Evolutionary conservation across 64 coral and sea anemone genomes (phyloP).

Genomic region (Dendrophyllia cribrosa): DNA sequence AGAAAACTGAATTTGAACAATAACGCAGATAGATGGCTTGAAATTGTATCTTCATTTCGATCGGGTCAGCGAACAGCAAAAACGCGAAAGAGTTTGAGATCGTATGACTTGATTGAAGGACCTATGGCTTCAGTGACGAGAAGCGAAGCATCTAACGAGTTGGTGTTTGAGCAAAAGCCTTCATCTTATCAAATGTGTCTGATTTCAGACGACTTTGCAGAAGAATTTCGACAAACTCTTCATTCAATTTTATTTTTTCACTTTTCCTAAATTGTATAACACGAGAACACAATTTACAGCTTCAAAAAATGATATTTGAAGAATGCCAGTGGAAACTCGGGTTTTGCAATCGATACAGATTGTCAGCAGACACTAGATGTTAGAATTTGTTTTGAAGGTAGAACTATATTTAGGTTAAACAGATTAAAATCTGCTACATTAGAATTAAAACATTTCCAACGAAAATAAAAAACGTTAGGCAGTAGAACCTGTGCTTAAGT

Average conservation of each 20-base stretch:
- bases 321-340: no score
- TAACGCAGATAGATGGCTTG: constrained; percentile 1
- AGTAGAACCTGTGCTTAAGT: no score
- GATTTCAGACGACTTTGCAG: constrained; percentile 68
- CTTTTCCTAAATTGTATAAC: no score
- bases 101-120: constrained; percentile 67
- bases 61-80: not conserved
- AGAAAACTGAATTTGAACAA: constrained; percentile 18
- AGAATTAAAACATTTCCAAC: no score
- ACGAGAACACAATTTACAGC: no score
- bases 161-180: constrained; percentile 10
- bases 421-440: no score
- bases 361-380: no score
- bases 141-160: not conserved
- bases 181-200: constrained; percentile 53
- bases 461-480: no score
- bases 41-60: constrained; percentile 45
- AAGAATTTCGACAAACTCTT: constrained; percentile 10
- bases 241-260: not conserved
- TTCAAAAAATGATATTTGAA: no score
- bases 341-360: no score
- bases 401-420: no score
- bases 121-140: not conserved
- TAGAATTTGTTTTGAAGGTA: no score
- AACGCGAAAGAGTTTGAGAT: constrained; percentile 16